A percentile compares a stretch with the other conserved stretches of the same genome.
Evolutionary conservation across 2,888 invertebrate species (phyloP).

Genomic region (Invenusta paracnida): DNA sequence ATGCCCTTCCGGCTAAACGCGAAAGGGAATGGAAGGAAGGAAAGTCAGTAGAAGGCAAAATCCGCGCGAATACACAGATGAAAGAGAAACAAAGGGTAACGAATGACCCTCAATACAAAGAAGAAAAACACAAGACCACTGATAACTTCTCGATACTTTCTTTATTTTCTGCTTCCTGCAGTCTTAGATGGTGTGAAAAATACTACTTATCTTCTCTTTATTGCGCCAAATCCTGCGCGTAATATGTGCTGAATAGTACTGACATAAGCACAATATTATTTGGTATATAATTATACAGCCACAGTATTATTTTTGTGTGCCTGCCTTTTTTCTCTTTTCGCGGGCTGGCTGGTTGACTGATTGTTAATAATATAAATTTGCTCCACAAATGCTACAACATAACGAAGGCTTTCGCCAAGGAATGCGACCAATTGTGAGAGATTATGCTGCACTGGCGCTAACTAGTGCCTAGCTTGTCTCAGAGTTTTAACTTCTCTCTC

Average conservation of each 20-base stretch:
- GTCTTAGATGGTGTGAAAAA: background rate
- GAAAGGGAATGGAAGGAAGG: background rate
- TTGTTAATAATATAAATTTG: no score
- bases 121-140: background rate
- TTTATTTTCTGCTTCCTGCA: background rate
- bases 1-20: background rate
- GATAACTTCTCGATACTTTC: background rate
- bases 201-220: background rate
- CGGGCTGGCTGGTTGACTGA: background rate
- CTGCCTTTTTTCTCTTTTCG: slow-evolving; percentile 4
- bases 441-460: slow-evolving; percentile 16
- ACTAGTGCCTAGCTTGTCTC: background rate
- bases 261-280: background rate
- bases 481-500: background rate
- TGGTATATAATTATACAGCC: no score
- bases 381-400: background rate
- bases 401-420: background rate
- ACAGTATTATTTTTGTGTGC: no score
- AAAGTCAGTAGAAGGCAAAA: background rate
- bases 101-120: background rate
- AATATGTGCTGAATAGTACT: background rate
- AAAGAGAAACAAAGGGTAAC: background rate
- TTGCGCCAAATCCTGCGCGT: slow-evolving; percentile 3
- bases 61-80: background rate
- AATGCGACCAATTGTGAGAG: slow-evolving; percentile 26